Evolutionary conservation across 2,113 vertebrate species (phyloP).

Genomic region (Pseudorasbora parva): DNA sequence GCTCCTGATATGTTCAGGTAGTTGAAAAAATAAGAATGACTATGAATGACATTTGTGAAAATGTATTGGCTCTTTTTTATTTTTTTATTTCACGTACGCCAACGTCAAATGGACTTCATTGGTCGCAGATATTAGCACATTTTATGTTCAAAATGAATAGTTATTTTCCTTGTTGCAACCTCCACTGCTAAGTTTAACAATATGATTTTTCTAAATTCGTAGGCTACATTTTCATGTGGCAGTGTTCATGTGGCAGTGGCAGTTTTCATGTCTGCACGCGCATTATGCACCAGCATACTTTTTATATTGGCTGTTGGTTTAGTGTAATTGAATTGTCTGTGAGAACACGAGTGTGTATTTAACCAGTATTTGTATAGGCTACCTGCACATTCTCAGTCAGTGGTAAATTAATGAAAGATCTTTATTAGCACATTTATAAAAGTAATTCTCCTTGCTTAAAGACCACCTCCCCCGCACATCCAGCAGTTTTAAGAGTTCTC

Average conservation of each 20-base stretch:
- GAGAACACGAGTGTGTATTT: slow-evolving; percentile 18
- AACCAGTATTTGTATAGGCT: background rate
- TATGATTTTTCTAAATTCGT: background rate
- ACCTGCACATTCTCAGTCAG: slow-evolving; percentile 31
- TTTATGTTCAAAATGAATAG: background rate
- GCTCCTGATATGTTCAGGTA: background rate
- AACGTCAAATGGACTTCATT: background rate
- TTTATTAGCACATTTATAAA: slow-evolving; percentile 98
- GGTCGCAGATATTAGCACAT: background rate
- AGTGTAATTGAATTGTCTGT: slow-evolving; percentile 22
- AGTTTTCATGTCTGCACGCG: background rate
- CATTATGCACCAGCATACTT: slow-evolving; percentile 24
- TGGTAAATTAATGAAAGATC: slow-evolving; percentile 85
- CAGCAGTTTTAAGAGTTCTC: slow-evolving; percentile 63
- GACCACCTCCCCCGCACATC: slow-evolving; percentile 56
- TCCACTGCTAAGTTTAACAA: background rate
- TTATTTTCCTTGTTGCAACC: background rate
- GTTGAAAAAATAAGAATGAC: background rate
- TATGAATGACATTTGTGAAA: background rate
- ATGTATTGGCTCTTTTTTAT: no score
- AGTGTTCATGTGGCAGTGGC: background rate
- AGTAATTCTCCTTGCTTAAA: slow-evolving; percentile 80
- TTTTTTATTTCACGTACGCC: no score
- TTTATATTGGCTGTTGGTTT: slow-evolving; percentile 10
- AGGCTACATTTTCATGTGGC: background rate